phyloP scores from a whole-genome alignment of 2,113 vertebrate genomes.

The Festucalex cinctus region DNA sequence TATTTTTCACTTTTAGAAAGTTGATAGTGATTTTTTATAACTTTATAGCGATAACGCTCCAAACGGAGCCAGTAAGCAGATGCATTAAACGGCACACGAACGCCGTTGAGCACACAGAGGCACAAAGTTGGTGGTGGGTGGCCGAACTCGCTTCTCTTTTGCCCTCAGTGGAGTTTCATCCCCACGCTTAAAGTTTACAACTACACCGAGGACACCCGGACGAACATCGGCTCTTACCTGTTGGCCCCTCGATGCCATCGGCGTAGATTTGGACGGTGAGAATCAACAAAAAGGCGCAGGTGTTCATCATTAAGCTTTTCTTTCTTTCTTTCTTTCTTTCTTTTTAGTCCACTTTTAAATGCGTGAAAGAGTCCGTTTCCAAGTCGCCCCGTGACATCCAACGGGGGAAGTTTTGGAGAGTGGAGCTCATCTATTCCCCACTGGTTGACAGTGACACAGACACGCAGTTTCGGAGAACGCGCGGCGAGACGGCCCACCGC shows the following conservation, averaged over 20 bases:
- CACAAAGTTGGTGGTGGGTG: conserved; percentile 45
- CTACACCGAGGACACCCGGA: conserved; percentile 14
- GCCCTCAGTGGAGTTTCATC: conserved; percentile 25
- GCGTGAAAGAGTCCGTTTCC: conserved; percentile 56
- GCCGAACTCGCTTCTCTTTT: conserved; percentile 38
- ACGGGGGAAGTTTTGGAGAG: conserved; percentile 36
- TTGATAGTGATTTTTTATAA: not conserved
- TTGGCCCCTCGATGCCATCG: conserved; percentile 78
- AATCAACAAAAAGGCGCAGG: conserved; percentile 74
- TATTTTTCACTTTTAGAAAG: conserved; percentile 15
- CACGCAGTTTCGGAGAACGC: conserved; percentile 54
- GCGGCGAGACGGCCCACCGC: conserved; percentile 64
- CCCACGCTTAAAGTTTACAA: conserved; percentile 45
- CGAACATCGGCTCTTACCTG: conserved; percentile 65
- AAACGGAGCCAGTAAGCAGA: not conserved
- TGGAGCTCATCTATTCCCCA: conserved; percentile 58
- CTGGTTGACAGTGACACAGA: conserved; percentile 45
- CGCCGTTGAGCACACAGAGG: conserved; percentile 5
- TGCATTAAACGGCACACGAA: conserved; percentile 6
- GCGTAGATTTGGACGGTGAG: conserved; percentile 75
- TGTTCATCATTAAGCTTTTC: conserved; percentile 68
- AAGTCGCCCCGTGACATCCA: conserved; percentile 55
- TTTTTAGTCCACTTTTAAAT: conserved; percentile 75
- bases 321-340: not conserved
- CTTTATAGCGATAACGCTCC: too few species aligned